These are phyloP conservation scores for Danaus chrysippus DNA, from an alignment of 2,888 invertebrate species.

Conservation along the genomic window DNA sequence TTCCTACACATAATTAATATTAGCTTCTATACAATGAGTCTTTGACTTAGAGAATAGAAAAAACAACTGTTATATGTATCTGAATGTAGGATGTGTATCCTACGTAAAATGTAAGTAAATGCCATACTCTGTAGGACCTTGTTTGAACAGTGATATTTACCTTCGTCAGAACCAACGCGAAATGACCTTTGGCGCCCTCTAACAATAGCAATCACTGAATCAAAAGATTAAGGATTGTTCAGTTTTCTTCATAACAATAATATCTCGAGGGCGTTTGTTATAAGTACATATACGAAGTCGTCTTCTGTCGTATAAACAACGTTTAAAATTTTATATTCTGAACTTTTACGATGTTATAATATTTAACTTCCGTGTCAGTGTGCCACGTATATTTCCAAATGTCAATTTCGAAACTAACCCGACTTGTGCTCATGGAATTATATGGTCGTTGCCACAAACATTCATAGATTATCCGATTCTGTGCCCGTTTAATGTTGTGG, in stretches of 20 bases:
- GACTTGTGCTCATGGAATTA: conserved; percentile 15
- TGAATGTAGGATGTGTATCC: conserved; percentile 18
- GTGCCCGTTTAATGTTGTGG: conserved; percentile 45
- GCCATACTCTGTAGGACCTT: conserved; percentile 43
- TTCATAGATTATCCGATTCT: conserved; percentile 43
- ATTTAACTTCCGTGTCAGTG: conserved; percentile 19
- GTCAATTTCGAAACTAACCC: conserved; percentile 5
- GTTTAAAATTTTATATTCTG: conserved; percentile 21
- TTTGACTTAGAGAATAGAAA: neutral
- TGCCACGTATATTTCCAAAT: conserved; percentile 12
- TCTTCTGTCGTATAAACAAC: conserved; percentile 23
- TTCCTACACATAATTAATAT: neutral
- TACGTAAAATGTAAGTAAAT: conserved; percentile 47
- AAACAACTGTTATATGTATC: conserved; percentile 12
- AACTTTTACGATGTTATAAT: conserved; percentile 19
- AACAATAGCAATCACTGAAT: conserved; percentile 56
- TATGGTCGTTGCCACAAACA: conserved; percentile 51
- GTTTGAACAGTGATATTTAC: conserved; percentile 48
- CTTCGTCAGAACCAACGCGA: conserved; percentile 52
- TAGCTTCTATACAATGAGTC: neutral
- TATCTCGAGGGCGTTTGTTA: conserved; percentile 33
- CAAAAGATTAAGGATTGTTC: conserved; percentile 50
- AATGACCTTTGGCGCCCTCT: conserved; percentile 51
- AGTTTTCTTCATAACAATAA: conserved; percentile 41
- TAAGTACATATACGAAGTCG: conserved; percentile 19